phyloP scores from a whole-genome alignment of 2,797 vertebrate genomes.

The Sebastes matsubarae region DNA sequence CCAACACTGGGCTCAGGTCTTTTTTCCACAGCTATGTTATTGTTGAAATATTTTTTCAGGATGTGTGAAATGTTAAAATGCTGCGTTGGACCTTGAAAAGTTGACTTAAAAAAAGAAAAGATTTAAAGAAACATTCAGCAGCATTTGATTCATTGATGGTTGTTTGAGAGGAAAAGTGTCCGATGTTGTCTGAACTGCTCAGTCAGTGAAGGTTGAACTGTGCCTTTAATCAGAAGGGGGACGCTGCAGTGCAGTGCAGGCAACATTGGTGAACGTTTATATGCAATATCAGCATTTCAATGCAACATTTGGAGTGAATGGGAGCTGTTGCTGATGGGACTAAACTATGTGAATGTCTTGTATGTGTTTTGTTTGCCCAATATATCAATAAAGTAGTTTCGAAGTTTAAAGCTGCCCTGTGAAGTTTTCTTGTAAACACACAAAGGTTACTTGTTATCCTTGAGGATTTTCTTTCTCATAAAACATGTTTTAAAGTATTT shows the following conservation, averaged over 20 bases:
- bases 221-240: constrained; percentile 14
- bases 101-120: not conserved
- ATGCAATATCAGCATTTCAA: constrained; percentile 67
- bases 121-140: constrained; percentile 11
- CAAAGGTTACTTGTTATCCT: not conserved
- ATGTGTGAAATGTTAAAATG: constrained; percentile 19
- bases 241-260: not conserved
- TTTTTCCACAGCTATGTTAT: not conserved
- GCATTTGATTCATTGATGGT: not conserved
- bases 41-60: constrained; percentile 11
- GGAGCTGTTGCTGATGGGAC: constrained; percentile 36
- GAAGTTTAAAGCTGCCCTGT: constrained; percentile 11
- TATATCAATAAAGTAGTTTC: constrained; percentile 75
- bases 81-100: not conserved
- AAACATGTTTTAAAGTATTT: not conserved
- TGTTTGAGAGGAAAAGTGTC: constrained; percentile 8
- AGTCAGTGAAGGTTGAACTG: constrained; percentile 10
- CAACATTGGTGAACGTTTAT: constrained; percentile 45
- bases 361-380: constrained; percentile 25
- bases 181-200: constrained; percentile 16
- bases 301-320: constrained; percentile 51
- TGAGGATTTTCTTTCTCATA: not conserved
- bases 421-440: not conserved
- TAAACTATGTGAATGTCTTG: constrained; percentile 51
- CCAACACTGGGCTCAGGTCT: constrained; percentile 14